Conservation (phyloP, 2,888 invertebrate genomes). For the Polydesmus complanatus region DNA sequence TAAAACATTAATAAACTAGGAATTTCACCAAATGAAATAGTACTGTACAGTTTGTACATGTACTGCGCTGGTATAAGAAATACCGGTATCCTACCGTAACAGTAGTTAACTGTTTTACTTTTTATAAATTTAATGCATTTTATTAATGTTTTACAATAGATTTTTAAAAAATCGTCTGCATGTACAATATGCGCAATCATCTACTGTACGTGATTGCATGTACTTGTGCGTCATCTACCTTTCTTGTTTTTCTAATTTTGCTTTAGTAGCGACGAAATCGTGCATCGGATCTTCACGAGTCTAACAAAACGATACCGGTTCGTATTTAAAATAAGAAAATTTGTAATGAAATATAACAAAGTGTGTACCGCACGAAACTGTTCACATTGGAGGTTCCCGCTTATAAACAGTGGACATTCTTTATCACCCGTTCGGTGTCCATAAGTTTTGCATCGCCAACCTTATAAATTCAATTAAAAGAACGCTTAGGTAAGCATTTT, state of each 20-base stretch:
- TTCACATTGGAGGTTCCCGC: constrained; percentile 24
- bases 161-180: not conserved
- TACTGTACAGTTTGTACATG: not conserved
- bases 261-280: constrained; percentile 17
- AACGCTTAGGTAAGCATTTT: not conserved
- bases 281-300: constrained; percentile 20
- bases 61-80: not conserved
- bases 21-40: not conserved
- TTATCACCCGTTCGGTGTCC: constrained; percentile 26
- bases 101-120: too few relatives aligned
- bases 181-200: not conserved
- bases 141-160: too few relatives aligned
- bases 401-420: constrained; percentile 25
- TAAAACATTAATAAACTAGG: not conserved
- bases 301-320: not conserved
- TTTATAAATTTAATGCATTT: too few relatives aligned
- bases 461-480: constrained; percentile 18
- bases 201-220: not conserved
- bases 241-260: constrained; percentile 16
- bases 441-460: constrained; percentile 26
- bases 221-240: constrained; percentile 4
- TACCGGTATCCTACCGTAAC: too few relatives aligned
- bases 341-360: not conserved
- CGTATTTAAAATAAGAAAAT: not conserved
- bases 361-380: constrained; percentile 23